Conservation (phyloP, 1,140 invertebrate species). For the Ceratina japonica region DNA sequence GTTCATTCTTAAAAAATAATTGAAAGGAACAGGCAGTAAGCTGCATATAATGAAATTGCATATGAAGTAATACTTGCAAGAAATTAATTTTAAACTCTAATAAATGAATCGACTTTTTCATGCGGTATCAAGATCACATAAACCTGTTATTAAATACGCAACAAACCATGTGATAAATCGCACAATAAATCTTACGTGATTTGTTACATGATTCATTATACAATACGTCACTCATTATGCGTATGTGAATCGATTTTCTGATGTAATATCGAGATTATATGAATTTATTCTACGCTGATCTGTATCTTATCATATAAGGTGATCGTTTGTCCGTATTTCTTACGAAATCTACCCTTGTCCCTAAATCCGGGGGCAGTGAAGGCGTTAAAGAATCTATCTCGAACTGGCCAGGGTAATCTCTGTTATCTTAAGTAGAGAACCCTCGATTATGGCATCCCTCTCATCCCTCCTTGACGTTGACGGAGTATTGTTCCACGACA, state of each 20-base stretch:
- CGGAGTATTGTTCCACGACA: conserved; percentile 59
- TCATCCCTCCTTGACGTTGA: conserved; percentile 59
- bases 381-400: conserved; percentile 66
- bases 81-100: background rate
- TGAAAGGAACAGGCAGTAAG: background rate
- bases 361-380: conserved; percentile 65
- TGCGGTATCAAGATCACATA: background rate
- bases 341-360: conserved; percentile 66
- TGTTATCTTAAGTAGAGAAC: conserved; percentile 74
- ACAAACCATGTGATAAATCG: background rate
- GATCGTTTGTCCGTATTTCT: conserved; percentile 53
- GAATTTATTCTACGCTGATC: too few relatives aligned
- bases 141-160: background rate
- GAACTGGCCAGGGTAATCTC: conserved; percentile 71
- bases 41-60: background rate
- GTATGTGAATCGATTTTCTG: too few relatives aligned
- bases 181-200: too few relatives aligned
- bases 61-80: background rate
- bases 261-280: too few relatives aligned
- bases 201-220: too few relatives aligned
- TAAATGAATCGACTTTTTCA: background rate
- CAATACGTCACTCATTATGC: too few relatives aligned
- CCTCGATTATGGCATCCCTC: conserved; percentile 43
- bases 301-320: conserved; percentile 30
- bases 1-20: too few relatives aligned